These are phyloP conservation scores for Ectemnius lituratus DNA, from an alignment of 2,888 invertebrate species.

Conservation along the genomic window DNA sequence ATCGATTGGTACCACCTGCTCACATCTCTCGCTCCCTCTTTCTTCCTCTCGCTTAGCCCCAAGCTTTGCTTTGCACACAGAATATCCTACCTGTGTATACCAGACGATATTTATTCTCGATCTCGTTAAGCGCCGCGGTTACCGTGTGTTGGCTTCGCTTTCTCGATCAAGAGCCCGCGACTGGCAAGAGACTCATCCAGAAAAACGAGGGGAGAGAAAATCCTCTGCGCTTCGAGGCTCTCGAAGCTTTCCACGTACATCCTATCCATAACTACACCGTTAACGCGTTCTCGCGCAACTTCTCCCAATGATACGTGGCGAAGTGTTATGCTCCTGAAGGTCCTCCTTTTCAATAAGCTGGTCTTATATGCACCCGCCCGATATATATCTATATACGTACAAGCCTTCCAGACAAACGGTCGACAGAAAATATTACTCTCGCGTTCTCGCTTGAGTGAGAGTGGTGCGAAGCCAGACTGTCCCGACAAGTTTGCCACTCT, in stretches of 20 bases:
- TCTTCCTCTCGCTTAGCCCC: slow-evolving; percentile 24
- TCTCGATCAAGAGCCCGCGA: slow-evolving; percentile 5
- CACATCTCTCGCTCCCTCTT: not conserved
- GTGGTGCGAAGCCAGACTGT: not conserved
- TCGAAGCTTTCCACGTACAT: not conserved
- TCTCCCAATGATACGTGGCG: too few relatives aligned
- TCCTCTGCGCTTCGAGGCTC: not conserved
- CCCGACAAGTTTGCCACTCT: slow-evolving; percentile 17
- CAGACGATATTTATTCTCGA: slow-evolving; percentile 57
- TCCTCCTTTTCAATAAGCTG: too few relatives aligned
- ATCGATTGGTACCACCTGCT: slow-evolving; percentile 65
- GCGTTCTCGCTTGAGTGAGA: too few relatives aligned
- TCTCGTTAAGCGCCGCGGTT: slow-evolving; percentile 56
- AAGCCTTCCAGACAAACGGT: too few relatives aligned
- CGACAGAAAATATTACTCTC: too few relatives aligned
- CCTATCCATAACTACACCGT: not conserved
- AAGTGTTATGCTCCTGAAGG: too few relatives aligned
- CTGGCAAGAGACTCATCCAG: not conserved
- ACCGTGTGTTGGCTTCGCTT: slow-evolving; percentile 11
- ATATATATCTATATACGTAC: too few relatives aligned
- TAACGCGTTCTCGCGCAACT: too few relatives aligned
- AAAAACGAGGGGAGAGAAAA: not conserved
- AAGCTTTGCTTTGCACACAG: slow-evolving; percentile 50
- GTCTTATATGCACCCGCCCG: too few relatives aligned
- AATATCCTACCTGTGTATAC: slow-evolving; percentile 27